Evolutionary conservation across 2,888 invertebrate species (phyloP), one percentile per base, ranked within the genome.

Genomic region (Argyresthia goedartella): DNA sequence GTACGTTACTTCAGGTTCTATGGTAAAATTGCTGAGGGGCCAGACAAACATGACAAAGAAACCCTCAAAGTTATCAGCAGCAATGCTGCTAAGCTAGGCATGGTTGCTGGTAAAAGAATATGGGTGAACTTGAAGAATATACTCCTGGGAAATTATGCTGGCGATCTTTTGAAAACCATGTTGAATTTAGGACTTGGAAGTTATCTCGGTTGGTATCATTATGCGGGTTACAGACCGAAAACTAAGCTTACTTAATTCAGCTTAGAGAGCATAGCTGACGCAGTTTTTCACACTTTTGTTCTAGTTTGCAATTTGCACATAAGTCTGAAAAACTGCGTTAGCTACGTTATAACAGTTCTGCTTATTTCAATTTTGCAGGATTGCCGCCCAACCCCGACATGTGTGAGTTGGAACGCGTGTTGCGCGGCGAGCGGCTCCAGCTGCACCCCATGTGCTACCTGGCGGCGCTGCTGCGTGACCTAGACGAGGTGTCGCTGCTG

Each of bases 81-180:
- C 1, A 97, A 98, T 88, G 89, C 88, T 11, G 74, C 80, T 10
- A 99, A 99, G 0, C 78, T 96, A 45, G 69, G 88, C 66, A 88
- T 87, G 64, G 93, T 99, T 61, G 97, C 98, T 52, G 98, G 99
- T 0, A 99, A 99, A 86, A 89, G 99, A 67, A 94, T 99, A 60
- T 99, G 99, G 98, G 88, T 89, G 14, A 99, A 99, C 81, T 80
- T 98, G 54, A 93, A 92, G 65, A 96, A 97, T 80, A 97, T 95
- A 56, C 75, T 98, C 1, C 88, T 90, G 61, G 98, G 98, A 49
- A 94, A 93, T 59, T 94, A 90, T 88, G 92, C 92, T 39, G 90
- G 90, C 8, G 91, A 92, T 55, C 75, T 98, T 42, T 75, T 95
- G 49, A 74, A 90, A 52, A 90, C 89, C 62, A 94, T 99, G 89